Base-by-base conservation (phyloP, 2,888 invertebrate species). In the Drosophila mercatorum region DNA sequence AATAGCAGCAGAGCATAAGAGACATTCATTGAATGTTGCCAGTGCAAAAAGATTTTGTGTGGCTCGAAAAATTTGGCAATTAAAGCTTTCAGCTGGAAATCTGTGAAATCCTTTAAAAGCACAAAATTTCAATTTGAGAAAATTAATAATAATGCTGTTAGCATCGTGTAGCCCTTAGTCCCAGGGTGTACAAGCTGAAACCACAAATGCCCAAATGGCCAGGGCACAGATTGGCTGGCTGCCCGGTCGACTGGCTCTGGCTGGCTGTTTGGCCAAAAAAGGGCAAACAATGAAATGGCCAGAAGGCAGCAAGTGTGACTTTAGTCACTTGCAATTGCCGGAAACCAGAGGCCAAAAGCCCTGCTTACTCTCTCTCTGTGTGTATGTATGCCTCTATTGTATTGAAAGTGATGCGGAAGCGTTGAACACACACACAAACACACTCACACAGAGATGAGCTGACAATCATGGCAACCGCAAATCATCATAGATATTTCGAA, bases 401-500 rank as follows among this genome's bases (percentile, higher is more conserved):
- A 51, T 43, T 56, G 66, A 28, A 36, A 59, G 53, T 65, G 51
- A 63, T 60, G 66, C 84, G 88, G 86, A 85, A 83, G 80, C 83
- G 88, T 71, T 67, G 47, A 75, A 51, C 69, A 55, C 34, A 56
- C 10, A 47, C 8, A 60, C 17, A 58, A 4, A 65, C 26, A 47
- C 8, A 63, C 28, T 56, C 5, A 65, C 26, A 67, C 22, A 22
- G 22, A 28, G 8, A 14, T 12, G 26, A 22, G 31, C 57, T 67
- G 64, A 65, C 79, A 76, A 76, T 78, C 79, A 74, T 70, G 63
- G 75, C 71, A 75, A 81, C 82, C 80, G 81, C 86, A 86, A 86
- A 89, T 86, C 86, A 86, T 86, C 90, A 86, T 84, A 77, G 88
- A 88, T 89, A 86, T 88, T 86, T 89, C 72, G 83, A 88, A 88